These are phyloP conservation scores for Fragum fragum DNA, from an alignment of 2,888 invertebrate genomes.

Conservation along the genomic window DNA sequence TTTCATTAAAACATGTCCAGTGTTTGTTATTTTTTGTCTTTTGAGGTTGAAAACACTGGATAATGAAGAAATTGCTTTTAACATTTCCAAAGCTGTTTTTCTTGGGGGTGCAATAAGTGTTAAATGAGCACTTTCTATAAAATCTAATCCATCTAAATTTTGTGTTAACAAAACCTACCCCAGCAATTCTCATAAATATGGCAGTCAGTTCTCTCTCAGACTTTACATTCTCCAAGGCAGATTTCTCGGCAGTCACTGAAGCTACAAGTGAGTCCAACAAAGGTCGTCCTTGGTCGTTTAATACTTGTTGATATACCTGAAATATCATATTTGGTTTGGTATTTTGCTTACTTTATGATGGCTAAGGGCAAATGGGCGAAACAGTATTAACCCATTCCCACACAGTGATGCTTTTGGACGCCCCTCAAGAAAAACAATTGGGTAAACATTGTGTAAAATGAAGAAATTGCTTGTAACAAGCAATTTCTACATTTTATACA, in stretches of 20 bases:
- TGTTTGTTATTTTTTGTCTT: too few relatives aligned
- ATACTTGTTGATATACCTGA: conserved; percentile 89
- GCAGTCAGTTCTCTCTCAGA: conserved; percentile 78
- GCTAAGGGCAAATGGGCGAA: too few relatives aligned
- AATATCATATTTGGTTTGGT: too few relatives aligned
- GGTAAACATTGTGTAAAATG: too few relatives aligned
- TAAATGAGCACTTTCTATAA: background rate
- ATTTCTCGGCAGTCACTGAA: conserved; percentile 87
- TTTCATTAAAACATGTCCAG: too few relatives aligned
- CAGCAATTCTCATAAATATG: conserved; percentile 83
- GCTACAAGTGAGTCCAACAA: conserved; percentile 90
- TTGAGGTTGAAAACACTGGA: too few relatives aligned
- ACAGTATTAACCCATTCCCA: too few relatives aligned
- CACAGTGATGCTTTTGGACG: too few relatives aligned
- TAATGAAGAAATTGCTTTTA: conserved; percentile 4
- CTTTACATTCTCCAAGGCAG: conserved; percentile 79
- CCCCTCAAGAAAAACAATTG: too few relatives aligned
- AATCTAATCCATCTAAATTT: background rate
- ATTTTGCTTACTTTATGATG: too few relatives aligned
- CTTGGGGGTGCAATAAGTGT: background rate
- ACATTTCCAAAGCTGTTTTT: conserved; percentile 1
- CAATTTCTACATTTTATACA: too few relatives aligned
- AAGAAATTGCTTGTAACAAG: too few relatives aligned
- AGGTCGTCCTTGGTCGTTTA: conserved; percentile 88
- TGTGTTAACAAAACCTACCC: conserved; percentile 74